A percentile compares a stretch with the other conserved stretches of the same genome.
Conservation (phyloP, 2,888 invertebrate species). For the Scotopteryx bipunctaria region DNA sequence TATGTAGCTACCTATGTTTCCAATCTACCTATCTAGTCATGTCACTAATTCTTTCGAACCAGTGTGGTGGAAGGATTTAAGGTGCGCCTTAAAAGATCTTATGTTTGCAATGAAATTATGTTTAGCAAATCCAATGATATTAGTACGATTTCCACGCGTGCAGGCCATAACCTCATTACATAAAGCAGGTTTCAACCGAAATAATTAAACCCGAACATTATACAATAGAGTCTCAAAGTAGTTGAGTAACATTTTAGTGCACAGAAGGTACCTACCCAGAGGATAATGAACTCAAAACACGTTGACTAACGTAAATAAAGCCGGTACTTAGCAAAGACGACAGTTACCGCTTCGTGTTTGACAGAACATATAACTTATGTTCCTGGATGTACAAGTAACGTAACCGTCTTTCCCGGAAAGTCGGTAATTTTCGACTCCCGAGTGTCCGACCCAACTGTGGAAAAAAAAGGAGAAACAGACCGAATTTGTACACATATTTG, state of each 20-base stretch:
- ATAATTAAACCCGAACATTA: constrained; percentile 14
- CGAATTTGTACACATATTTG: too few species aligned
- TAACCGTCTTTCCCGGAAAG: not conserved
- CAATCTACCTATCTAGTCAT: too few species aligned
- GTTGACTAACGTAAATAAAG: constrained; percentile 28
- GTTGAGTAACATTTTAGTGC: constrained; percentile 16
- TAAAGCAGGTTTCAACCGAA: not conserved
- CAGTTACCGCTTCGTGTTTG: constrained; percentile 36
- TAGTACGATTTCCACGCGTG: too few species aligned
- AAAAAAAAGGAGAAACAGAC: not conserved
- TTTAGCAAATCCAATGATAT: too few species aligned
- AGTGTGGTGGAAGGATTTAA: too few species aligned
- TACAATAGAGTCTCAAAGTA: constrained; percentile 10
- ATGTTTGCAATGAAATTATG: too few species aligned
- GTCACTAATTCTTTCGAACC: too few species aligned
- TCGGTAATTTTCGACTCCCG: not conserved
- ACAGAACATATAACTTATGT: constrained; percentile 48
- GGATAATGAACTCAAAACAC: constrained; percentile 31
- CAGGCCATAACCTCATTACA: too few species aligned
- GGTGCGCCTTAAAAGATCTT: too few species aligned
- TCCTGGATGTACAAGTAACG: constrained; percentile 41
- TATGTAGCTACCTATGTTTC: too few species aligned
- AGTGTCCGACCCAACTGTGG: too few species aligned
- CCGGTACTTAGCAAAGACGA: constrained; percentile 32
- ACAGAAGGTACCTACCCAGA: not conserved